Percentiles rank a stretch among this genome's conserved stretches.
phyloP scores from a whole-genome alignment of 2,888 invertebrate genomes.

The Miltochrista miniata region DNA sequence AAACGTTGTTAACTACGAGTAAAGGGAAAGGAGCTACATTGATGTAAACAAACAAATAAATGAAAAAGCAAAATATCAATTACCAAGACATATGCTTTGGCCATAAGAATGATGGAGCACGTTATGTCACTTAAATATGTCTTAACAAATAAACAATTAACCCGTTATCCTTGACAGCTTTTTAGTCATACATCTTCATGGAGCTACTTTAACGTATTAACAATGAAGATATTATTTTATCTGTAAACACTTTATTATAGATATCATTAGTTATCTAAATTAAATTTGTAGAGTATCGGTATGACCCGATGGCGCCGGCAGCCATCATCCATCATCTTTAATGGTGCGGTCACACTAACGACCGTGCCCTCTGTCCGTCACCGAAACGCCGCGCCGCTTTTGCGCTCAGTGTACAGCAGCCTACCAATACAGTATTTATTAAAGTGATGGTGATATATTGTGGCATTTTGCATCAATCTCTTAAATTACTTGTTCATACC shows the following conservation, averaged over 20 bases:
- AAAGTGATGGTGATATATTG: constrained; percentile 6
- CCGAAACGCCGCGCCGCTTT: background rate
- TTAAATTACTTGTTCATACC: constrained; percentile 4
- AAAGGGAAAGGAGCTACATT: constrained; percentile 5
- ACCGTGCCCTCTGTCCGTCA: constrained; percentile 56
- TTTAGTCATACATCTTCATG: background rate
- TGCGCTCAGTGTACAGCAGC: background rate
- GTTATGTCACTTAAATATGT: too few species aligned
- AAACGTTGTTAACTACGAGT: constrained; percentile 51
- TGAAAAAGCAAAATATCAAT: constrained; percentile 2
- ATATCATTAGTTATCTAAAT: constrained; percentile 74
- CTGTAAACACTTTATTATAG: constrained; percentile 41
- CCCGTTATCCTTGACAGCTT: background rate
- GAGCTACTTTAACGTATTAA: background rate
- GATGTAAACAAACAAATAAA: background rate
- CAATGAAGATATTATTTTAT: constrained; percentile 31
- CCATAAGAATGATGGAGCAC: too few species aligned
- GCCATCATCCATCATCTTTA: constrained; percentile 77
- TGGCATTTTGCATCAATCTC: constrained; percentile 31
- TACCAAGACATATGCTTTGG: background rate
- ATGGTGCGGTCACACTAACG: constrained; percentile 72
- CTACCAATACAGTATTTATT: constrained; percentile 8
- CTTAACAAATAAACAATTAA: background rate
- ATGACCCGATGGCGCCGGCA: constrained; percentile 67
- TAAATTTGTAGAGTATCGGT: constrained; percentile 76